Base-by-base conservation (phyloP, 2,888 invertebrate genomes). In the Allacma fusca region DNA sequence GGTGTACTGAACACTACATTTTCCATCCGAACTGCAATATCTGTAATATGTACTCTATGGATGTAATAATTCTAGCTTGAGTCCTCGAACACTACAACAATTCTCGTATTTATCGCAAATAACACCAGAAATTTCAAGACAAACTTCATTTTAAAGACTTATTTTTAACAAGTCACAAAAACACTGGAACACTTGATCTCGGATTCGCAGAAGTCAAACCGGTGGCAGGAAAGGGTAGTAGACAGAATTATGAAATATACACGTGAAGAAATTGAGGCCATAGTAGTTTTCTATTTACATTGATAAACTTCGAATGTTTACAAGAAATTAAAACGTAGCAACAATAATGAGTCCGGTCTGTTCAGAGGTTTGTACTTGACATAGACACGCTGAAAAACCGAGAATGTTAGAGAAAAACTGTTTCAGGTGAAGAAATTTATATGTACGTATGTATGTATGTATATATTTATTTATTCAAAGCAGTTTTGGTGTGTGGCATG, bases 401-500 rank as follows among this genome's bases (percentile, higher is more conserved):
- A n/a, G 50, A 16, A 50, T 19, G n/a, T 19, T 50, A n/a, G 2
- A n/a, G 50, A 16, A 1, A 50, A n/a, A 19, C 16, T 1, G 50
- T 50, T 50, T 50, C 50, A 50, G 50, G 50, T 50, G 50, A 50
- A 50, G 19, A 12, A 16, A 12, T 13, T 50, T 50, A 16, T 16
- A 34, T 7, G 9, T 34, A 34, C 34, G 34, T 34, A 34, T 34
- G 34, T 34, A n/a, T n/a, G n/a, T n/a, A n/a, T n/a, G n/a, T n/a
- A n/a, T n/a, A 40, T 40, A 50, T 50, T 50, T 50, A 50, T 50
- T 13, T 50, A 50, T 50, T 50, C 16, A 50, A 50, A 50, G 50
- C 50, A 19, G 19, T 50, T 9, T 50, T 9, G 50, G 16, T 19
- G 50, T n/a, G 50, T 50, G 50, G 50, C 50, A 50, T 50, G 50